Evolutionary conservation across 2,888 invertebrate genomes (phyloP), one percentile per base, ranked within the genome.

Genomic region (Pyralis farinalis): DNA sequence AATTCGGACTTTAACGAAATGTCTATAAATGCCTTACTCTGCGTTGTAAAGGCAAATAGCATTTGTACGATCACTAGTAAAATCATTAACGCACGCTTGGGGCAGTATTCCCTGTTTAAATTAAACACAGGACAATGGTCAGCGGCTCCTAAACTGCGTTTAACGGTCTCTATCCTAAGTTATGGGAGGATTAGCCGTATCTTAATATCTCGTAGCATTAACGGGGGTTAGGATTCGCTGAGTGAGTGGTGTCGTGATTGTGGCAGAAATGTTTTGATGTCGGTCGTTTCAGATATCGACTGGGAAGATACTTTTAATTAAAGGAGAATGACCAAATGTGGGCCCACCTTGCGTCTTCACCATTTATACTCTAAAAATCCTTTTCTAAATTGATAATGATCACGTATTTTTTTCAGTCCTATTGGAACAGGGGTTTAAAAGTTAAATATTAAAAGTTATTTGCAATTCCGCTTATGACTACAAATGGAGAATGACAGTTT

Each of bases 111-210:
- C 67, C 77, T 71, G 82, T 83, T 84, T 86, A 86, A 88, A 79
- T 88, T 86, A 86, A 86, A 83, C 76, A 70, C 71, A 77, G 86
- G 85, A 87, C 86, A 86, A 85, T 85, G 87, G 87, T 86, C 86
- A 86, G 78, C 58, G 70, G 70, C 55, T 65, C 59, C 71, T 69
- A 65, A 71, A 78, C 70, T 63, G 60, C 69, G 63, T 69, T 76
- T 76, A 79, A 78, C 78, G 71, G 71, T 70, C 71, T 65, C 77
- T 71, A 86, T 81, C 84, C 86, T 87, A 84, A 88, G 86, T 88
- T 88, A 87, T 85, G 87, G 71, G 72, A 55, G 83, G 87, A 87
- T 88, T 88, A 88, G 80, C 80, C 69, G 66, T 86, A 87, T 88
- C 87, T 88, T 84, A 80, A 85, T 88, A 84, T 80, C 77, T 70